Evolutionary conservation across 2,797 vertebrate genomes (phyloP).

Genomic region (Gymnoscopelus microlampas): DNA sequence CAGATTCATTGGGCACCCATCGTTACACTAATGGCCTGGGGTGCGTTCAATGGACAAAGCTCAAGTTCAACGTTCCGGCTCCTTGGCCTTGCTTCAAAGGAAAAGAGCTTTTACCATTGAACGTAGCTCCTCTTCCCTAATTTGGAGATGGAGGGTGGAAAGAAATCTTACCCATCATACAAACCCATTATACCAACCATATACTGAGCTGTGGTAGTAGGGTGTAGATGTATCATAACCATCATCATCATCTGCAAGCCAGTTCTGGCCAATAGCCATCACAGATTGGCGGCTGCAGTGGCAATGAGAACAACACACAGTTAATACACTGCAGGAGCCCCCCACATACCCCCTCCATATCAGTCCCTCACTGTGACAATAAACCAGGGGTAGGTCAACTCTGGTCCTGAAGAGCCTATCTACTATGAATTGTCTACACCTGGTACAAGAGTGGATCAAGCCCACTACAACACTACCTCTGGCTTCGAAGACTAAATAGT

Average conservation of each 20-base stretch:
- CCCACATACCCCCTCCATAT: conserved; percentile 73
- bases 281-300: conserved; percentile 99
- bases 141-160: conserved; percentile 88
- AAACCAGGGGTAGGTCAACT: conserved; percentile 71
- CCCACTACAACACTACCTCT: not conserved
- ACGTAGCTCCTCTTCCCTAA: conserved; percentile 78
- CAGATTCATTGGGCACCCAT: conserved; percentile 69
- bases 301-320: conserved; percentile 98
- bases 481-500: conserved; percentile 17
- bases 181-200: conserved; percentile 99
- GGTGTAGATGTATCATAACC: conserved; percentile 97
- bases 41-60: conserved; percentile 78
- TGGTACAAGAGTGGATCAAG: not conserved
- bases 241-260: conserved; percentile 99
- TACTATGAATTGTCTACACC: not conserved
- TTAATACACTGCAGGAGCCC: conserved; percentile 89
- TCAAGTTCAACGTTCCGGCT: conserved; percentile 35
- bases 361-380: conserved; percentile 74
- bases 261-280: conserved; percentile 98
- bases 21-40: conserved; percentile 72
- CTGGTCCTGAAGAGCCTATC: conserved; percentile 75
- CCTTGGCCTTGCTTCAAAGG: conserved; percentile 31
- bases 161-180: conserved; percentile 99
- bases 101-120: conserved; percentile 72
- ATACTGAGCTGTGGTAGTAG: conserved; percentile 99